Base-by-base conservation (phyloP, 2,888 invertebrate species). In the Phlogophora meticulosa region DNA sequence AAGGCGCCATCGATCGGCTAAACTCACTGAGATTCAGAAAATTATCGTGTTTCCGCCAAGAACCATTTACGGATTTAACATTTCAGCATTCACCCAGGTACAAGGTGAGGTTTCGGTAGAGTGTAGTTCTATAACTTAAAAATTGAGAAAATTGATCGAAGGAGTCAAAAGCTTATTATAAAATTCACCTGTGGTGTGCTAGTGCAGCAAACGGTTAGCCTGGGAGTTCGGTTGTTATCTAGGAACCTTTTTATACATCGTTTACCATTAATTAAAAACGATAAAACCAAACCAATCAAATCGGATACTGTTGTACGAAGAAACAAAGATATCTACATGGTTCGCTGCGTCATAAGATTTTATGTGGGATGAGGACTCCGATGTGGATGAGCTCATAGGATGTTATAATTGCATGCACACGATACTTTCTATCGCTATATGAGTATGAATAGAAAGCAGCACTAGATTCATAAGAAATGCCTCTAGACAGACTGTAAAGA, bases 331-430 rank as follows among this genome's bases (percentile, higher is more conserved):
- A 57, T 56, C 10, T 42, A 22, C 34, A 43, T 22, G 32, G 32
- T 46, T 56, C 49, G 34, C 43, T 66, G 65, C 52, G 72, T 77
- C 59, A 62, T 57, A 22, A 36, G 43, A 65, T 32, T 56, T 49
- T 13, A 58, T 46, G 64, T 70, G 59, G 65, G 78, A 65, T 51
- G 46, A 63, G 43, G 49, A 53, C 11, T 49, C 15, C 17, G 32
- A 43, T 17, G 15, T 67, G 32, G 52, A 61, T 77, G 72, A 77
- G 65, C 46, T 80, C 81, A 76, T 56, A 77, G 36, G 52, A 65
- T 56, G 34, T 55, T 80, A 64, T 76, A 70, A 80, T 76, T 64
- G 49, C 58, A 59, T 62, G 22, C 51, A 58, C 11, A 57, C 46
- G 22, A 58, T 59, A 76, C 58, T 80, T 77, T 80, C 65, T 63